These are phyloP conservation scores for Ornithoptera priamus DNA, from an alignment of 2,888 invertebrate genomes.

Conservation along the genomic window DNA sequence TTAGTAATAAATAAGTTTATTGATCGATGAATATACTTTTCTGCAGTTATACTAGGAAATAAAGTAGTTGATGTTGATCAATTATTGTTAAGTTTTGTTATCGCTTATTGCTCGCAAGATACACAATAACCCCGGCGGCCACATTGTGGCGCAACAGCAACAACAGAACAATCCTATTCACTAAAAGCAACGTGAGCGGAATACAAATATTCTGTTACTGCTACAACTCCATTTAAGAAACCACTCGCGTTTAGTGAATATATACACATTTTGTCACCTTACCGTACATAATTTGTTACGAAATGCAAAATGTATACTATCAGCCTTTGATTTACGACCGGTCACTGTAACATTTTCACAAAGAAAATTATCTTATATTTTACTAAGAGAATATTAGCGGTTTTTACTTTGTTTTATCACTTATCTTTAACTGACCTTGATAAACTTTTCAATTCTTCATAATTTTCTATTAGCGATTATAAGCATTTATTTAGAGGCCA, in stretches of 20 bases:
- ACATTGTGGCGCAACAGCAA: constrained; percentile 14
- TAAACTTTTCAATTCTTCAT: too few species aligned
- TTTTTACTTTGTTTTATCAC: too few species aligned
- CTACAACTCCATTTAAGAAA: not conserved
- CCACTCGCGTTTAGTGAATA: constrained; percentile 6
- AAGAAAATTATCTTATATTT: too few species aligned
- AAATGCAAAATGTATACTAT: not conserved
- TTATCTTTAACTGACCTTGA: too few species aligned
- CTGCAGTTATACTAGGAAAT: too few species aligned
- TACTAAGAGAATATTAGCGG: too few species aligned
- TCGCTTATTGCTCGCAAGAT: too few species aligned
- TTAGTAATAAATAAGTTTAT: too few species aligned
- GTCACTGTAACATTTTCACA: not conserved
- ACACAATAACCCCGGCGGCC: not conserved
- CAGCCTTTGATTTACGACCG: not conserved
- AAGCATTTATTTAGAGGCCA: not conserved
- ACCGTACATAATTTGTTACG: not conserved
- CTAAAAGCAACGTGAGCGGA: constrained; percentile 23
- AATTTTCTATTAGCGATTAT: too few species aligned
- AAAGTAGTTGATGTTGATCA: too few species aligned
- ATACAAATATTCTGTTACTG: constrained; percentile 15
- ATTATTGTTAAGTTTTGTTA: too few species aligned
- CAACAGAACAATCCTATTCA: constrained; percentile 22
- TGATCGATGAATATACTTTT: too few species aligned
- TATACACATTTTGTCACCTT: constrained; percentile 7